Conservation (phyloP, 1,140 invertebrate species). For the Drosophila melanogaster region Release_6_plus_ISO1_MT NT_037436.4:26728001-26728500, state of each 20-base stretch:
- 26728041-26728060: not conserved
- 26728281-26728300: constrained; percentile 15
- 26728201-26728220: constrained; percentile 7
- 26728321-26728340: constrained; percentile 7
- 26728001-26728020: not conserved
- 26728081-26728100: not conserved
- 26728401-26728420: not conserved
- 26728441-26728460: not conserved
- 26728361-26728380: not conserved
- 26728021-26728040: not conserved
- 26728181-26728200: constrained; percentile 12
- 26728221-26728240: not conserved
- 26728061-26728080: not conserved
- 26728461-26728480: too few relatives aligned
- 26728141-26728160: constrained; percentile 16
- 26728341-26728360: not conserved
- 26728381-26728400: not conserved
- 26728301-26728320: constrained; percentile 10
- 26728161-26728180: constrained; percentile 14
- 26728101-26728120: not conserved
- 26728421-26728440: not conserved
- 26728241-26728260: constrained; percentile 1
- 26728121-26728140: constrained; percentile 14
- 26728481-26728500: too few relatives aligned
- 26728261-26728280: constrained; percentile 10